Evolutionary conservation across 2,113 vertebrate genomes (phyloP).

Genomic region (Scartelaos histophorus): DNA sequence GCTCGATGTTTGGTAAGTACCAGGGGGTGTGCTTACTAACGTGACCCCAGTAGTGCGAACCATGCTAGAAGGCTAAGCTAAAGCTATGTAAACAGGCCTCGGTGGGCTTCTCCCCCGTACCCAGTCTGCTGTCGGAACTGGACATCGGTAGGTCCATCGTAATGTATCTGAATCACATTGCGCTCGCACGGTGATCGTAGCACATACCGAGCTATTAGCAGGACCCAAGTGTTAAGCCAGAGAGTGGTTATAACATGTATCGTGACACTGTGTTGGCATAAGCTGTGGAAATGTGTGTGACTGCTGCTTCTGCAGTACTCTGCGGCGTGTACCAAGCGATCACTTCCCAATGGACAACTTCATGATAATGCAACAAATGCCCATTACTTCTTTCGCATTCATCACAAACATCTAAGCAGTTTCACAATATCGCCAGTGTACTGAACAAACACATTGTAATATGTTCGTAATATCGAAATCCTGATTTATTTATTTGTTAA

Average conservation of each 20-base stretch:
- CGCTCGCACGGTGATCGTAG: neutral
- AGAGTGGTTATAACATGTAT: constrained; percentile 16
- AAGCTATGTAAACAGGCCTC: constrained; percentile 66
- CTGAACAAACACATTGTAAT: too few relatives aligned
- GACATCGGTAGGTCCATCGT: neutral
- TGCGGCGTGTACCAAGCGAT: constrained; percentile 8
- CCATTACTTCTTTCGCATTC: neutral
- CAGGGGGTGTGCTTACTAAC: neutral
- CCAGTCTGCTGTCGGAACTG: constrained; percentile 6
- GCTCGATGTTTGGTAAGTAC: constrained; percentile 1
- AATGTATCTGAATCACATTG: neutral
- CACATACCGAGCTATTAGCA: neutral
- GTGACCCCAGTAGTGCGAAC: constrained; percentile 23
- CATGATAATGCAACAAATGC: neutral
- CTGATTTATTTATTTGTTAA: too few relatives aligned
- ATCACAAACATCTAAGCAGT: too few relatives aligned
- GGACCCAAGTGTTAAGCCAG: neutral
- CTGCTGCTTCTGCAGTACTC: constrained; percentile 22
- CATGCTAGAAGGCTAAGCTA: constrained; percentile 45
- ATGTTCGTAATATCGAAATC: too few relatives aligned
- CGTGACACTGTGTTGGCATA: constrained; percentile 16
- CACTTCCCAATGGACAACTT: neutral
- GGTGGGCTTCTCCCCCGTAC: constrained; percentile 50
- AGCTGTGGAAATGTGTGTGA: constrained; percentile 20
- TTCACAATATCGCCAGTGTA: too few relatives aligned